These are phyloP conservation scores for Campoplex nolae DNA, from an alignment of 2,888 invertebrate genomes.

Conservation along the genomic window DNA sequence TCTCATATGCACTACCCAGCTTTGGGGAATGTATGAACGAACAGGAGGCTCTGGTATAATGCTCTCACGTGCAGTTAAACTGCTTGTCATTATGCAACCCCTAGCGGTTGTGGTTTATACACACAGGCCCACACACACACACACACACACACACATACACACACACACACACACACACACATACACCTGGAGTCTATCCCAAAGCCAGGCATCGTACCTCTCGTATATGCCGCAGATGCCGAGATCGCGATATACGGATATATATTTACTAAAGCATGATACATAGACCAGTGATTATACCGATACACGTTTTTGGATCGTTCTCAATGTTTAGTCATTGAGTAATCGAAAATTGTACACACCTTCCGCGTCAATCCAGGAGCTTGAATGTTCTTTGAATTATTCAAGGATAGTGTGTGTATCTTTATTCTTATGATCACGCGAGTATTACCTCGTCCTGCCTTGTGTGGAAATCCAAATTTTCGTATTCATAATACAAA, in stretches of 20 bases:
- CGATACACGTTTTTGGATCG: slow-evolving; percentile 11
- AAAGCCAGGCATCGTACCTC: slow-evolving; percentile 23
- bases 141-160: too few species aligned
- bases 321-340: slow-evolving; percentile 6
- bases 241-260: background rate
- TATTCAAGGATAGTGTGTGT: background rate
- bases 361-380: background rate
- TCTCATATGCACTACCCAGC: background rate
- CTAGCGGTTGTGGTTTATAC: slow-evolving; percentile 9
- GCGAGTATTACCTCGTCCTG: background rate
- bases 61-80: slow-evolving; percentile 43
- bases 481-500: background rate
- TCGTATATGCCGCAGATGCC: slow-evolving; percentile 24
- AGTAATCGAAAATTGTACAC: background rate
- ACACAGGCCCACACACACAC: background rate
- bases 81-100: slow-evolving; percentile 49
- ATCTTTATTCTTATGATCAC: background rate
- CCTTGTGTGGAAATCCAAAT: background rate
- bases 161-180: too few species aligned
- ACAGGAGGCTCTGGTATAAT: slow-evolving; percentile 32
- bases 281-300: background rate
- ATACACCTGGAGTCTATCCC: slow-evolving; percentile 8
- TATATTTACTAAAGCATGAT: background rate
- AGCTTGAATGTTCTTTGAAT: background rate
- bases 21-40: slow-evolving; percentile 28